A percentile compares a stretch with the other conserved stretches of the same genome.
These are phyloP conservation scores for Thereuonema tuberculata DNA, from an alignment of 1,140 invertebrate species.

Conservation along the genomic window DNA sequence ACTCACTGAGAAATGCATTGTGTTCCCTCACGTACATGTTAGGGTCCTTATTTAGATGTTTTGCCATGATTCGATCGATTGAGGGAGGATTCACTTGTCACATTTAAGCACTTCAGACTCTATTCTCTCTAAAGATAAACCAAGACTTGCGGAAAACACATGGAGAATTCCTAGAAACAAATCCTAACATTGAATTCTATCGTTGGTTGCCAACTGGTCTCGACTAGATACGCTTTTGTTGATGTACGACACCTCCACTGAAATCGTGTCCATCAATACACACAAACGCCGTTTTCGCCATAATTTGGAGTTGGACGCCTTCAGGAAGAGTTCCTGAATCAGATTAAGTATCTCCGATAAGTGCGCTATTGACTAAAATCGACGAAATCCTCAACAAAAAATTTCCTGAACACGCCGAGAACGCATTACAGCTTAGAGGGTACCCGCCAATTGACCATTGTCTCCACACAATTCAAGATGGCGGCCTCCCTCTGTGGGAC, in stretches of 20 bases:
- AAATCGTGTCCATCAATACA: too few species aligned
- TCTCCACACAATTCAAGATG: neutral
- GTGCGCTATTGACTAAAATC: neutral
- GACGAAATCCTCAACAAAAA: neutral
- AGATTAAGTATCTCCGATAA: neutral
- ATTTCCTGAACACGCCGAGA: neutral
- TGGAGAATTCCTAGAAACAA: too few species aligned
- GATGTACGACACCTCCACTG: neutral
- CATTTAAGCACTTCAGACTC: too few species aligned
- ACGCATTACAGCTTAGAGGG: neutral
- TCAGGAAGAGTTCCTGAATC: neutral
- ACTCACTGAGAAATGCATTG: slow-evolving; percentile 42
- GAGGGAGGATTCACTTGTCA: too few species aligned
- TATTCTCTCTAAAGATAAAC: too few species aligned
- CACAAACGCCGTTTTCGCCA: neutral
- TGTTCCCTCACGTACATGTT: neutral
- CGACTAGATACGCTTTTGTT: neutral
- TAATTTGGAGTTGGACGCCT: neutral
- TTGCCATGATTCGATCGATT: too few species aligned
- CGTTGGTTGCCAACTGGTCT: neutral
- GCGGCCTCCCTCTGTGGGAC: neutral
- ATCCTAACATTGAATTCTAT: too few species aligned
- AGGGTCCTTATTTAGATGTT: neutral
- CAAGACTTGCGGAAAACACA: too few species aligned
- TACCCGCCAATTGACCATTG: neutral